A percentile compares a stretch with the other conserved stretches of the same genome.
These are phyloP conservation scores for Eulemur mongoz DNA, from an alignment of 2,797 vertebrate genomes.

Conservation along the genomic window DNA sequence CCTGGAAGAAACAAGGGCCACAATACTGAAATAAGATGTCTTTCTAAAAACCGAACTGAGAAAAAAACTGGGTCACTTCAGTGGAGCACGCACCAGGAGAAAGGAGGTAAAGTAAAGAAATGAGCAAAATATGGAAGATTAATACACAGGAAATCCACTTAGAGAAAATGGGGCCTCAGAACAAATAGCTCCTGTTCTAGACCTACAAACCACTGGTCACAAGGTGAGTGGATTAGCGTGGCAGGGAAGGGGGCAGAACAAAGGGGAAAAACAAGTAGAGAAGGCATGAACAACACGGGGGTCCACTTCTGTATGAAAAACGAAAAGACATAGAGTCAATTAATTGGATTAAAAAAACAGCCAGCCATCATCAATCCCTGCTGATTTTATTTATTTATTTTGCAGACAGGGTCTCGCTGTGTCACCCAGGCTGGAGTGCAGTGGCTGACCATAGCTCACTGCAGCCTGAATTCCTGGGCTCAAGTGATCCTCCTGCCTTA, in stretches of 20 bases:
- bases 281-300: background rate
- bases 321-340: background rate
- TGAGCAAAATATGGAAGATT: background rate
- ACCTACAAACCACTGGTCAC: background rate
- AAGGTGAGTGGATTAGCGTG: background rate
- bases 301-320: background rate
- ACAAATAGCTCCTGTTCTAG: slow-evolving; percentile 3
- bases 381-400: background rate
- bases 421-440: background rate
- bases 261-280: background rate
- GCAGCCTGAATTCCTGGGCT: background rate
- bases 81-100: background rate
- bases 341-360: background rate
- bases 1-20: background rate
- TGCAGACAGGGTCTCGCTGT: background rate
- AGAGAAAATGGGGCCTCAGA: background rate
- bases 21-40: background rate
- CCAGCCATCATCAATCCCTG: background rate
- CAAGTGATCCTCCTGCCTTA: background rate
- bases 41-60: background rate
- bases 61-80: background rate
- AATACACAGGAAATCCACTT: background rate
- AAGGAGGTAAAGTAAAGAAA: background rate
- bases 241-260: too few relatives aligned
- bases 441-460: background rate